Percentiles rank a stretch among this genome's conserved stretches.
Evolutionary conservation across 2,888 invertebrate species (phyloP).

Genomic region (Lamellibrachia columna): DNA sequence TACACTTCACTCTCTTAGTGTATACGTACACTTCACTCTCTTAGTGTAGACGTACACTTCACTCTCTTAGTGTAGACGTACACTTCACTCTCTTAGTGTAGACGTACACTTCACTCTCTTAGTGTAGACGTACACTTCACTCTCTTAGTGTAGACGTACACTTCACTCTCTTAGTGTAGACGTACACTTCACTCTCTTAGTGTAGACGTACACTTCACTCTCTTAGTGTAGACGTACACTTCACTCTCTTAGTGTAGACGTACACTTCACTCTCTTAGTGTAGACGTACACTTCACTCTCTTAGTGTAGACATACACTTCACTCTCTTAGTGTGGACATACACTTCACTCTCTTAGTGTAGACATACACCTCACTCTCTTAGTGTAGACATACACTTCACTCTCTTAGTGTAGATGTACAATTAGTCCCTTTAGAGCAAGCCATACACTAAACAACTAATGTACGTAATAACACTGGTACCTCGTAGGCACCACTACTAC

Average conservation of each 20-base stretch:
- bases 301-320: too few relatives aligned
- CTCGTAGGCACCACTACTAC: background rate
- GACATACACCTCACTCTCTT: background rate
- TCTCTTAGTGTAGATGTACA: background rate
- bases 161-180: background rate
- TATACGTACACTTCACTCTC: too few relatives aligned
- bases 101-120: too few relatives aligned
- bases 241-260: background rate
- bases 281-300: too few relatives aligned
- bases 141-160: background rate
- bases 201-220: background rate
- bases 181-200: background rate
- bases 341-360: too few relatives aligned
- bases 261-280: background rate
- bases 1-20: background rate
- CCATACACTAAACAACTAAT: background rate
- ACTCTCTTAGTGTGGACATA: too few relatives aligned
- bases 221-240: background rate
- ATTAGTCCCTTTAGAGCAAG: background rate
- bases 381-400: background rate
- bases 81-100: background rate
- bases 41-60: too few relatives aligned
- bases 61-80: background rate
- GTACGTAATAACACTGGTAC: background rate
- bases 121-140: background rate